Evolutionary conservation across 2,797 vertebrate genomes (phyloP), one percentile per base, ranked within the genome.

Genomic region (Gymnothorax javanicus): DNA sequence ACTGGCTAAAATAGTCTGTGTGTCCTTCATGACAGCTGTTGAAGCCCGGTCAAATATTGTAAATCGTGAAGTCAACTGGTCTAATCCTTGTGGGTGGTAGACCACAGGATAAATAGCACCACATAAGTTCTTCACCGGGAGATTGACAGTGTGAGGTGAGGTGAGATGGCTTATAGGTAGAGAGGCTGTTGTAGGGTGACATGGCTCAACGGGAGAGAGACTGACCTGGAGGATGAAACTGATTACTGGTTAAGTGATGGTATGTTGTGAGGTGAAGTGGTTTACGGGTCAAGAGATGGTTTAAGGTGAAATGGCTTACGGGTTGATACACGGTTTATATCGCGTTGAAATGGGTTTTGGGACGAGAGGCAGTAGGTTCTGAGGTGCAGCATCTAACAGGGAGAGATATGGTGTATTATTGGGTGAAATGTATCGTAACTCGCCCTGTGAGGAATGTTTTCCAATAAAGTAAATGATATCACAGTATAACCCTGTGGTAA

Each of bases 21-120:
- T 33, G 33, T 12, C 27, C 20, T n/a, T 8, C 3, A 17, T 79
- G 75, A 50, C 17, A 8, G 50, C 8, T 23, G 75, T 43, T 79
- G 75, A 79, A 79, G 75, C 50, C 50, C 7, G 23, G 50, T 20
- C 54, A 79, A 54, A 79, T 54, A 79, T 79, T 54, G 15, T 54
- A 79, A 79, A 79, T 79, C 75, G 17, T 2, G 54, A 52, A 79
- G 75, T 79, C 50, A 79, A 56, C 17, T 79, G 75, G 75, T 56
- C 2, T 79, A 79, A 56, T 52, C 75, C 75, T 54, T 23, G 50
- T n/a, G 17, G 50, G 50, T 20, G 50, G 50, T 52, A 52, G 3
- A 20, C 43, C 75, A 7, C 75, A 54, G 3, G 8, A 54, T 7
- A 56, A 54, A 79, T 8, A n/a, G 5, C 23, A 52, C 75, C 15